Evolutionary conservation across 2,113 vertebrate species (phyloP), one percentile per base, ranked within the genome.

Genomic region (Sebastes fasciatus): DNA sequence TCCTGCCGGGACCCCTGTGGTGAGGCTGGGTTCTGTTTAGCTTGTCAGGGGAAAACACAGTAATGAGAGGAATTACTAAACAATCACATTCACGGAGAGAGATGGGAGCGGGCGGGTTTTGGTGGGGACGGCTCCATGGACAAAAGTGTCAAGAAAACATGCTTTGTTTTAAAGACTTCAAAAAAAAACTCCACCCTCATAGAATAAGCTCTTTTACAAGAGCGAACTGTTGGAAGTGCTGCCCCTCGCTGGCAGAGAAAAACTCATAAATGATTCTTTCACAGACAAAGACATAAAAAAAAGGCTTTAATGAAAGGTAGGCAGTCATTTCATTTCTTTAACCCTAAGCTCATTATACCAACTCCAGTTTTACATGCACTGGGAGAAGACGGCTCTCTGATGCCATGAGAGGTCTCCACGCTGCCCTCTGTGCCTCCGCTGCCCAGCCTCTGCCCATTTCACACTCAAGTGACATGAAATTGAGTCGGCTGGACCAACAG

Each of bases 1-100:
- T 88, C 80, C 87, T 74, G 87, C 63, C 2, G 67, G 81, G 83
- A 80, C 77, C 81, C 88, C 79, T 79, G 87, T 75, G 74, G 88
- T 83, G 76, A 85, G 79, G 89, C 75, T 88, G 84, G 76, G 74
- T 86, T 89, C 68, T 79, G 84, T 89, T 90, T 86, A 82, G 84
- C 67, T 80, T 58, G 86, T 86, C 85, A 61, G 48, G 70, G 79
- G 83, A 83, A 77, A 88, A 89, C 49, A 54, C 17, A 49, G 43
- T 91, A 91, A 94, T 92, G 89, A 92, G 89, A 69, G 81, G 86
- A 92, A 89, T 91, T 88, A 90, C 76, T 86, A 80, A 85, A 90
- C 79, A 87, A 87, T 92, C 86, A 79, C 71, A 88, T 71, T 81
- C 72, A 72, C 61, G 57, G 64, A 86, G 74, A 49, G 21, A 84